Conservation (phyloP, 2,888 invertebrate genomes). For the Parnassius orleans region DNA sequence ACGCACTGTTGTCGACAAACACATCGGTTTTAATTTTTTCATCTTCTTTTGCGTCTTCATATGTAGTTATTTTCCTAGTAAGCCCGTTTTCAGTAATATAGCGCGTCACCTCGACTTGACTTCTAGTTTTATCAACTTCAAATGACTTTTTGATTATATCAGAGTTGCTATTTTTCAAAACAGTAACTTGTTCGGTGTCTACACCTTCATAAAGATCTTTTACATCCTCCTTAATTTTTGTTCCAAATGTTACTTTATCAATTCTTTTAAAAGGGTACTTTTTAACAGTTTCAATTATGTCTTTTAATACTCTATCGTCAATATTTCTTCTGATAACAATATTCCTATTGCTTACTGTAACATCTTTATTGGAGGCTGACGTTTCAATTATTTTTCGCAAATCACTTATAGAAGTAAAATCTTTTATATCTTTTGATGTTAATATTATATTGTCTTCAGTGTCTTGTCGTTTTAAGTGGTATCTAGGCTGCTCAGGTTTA, state of each 20-base stretch:
- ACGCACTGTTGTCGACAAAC: slow-evolving; percentile 75
- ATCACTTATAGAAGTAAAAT: slow-evolving; percentile 74
- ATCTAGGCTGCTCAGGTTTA: slow-evolving; percentile 64
- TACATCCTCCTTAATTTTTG: slow-evolving; percentile 81
- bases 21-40: slow-evolving; percentile 75
- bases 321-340: slow-evolving; percentile 74
- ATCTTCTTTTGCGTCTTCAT: slow-evolving; percentile 76
- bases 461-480: slow-evolving; percentile 71
- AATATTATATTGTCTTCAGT: slow-evolving; percentile 75
- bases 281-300: slow-evolving; percentile 74
- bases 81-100: slow-evolving; percentile 75
- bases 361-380: slow-evolving; percentile 66
- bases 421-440: slow-evolving; percentile 73
- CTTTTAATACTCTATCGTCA: slow-evolving; percentile 68
- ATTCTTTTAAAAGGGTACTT: slow-evolving; percentile 76
- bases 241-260: slow-evolving; percentile 77
- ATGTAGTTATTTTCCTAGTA: slow-evolving; percentile 72
- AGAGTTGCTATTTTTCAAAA: slow-evolving; percentile 58
- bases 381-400: slow-evolving; percentile 71
- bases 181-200: slow-evolving; percentile 66
- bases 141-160: slow-evolving; percentile 69
- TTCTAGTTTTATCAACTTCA: slow-evolving; percentile 71
- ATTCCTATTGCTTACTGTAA: slow-evolving; percentile 71
- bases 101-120: slow-evolving; percentile 75
- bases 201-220: slow-evolving; percentile 77